Evolutionary conservation across 1,140 invertebrate genomes (phyloP).

Genomic region (Chlorops oryzae): DNA sequence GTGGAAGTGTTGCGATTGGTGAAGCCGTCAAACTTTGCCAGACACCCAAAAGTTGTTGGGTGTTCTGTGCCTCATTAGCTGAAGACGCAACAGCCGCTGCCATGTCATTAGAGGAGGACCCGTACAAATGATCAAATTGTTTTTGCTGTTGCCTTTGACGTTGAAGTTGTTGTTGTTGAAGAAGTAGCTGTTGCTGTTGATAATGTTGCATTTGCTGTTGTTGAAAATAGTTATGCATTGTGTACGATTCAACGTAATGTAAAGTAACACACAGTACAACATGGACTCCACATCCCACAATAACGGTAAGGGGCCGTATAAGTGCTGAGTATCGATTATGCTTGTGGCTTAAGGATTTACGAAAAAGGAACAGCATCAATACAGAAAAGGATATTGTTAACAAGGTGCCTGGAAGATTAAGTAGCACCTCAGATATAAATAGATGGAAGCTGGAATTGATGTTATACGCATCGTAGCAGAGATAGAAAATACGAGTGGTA

Average conservation of each 20-base stretch:
- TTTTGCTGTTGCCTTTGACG: conserved; percentile 9
- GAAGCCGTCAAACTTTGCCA: too few relatives aligned
- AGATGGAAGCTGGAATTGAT: conserved; percentile 68
- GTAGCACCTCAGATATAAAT: conserved; percentile 72
- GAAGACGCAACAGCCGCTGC: too few relatives aligned
- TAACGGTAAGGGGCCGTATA: conserved; percentile 66
- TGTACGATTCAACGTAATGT: conserved; percentile 64
- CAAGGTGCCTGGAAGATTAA: conserved; percentile 76
- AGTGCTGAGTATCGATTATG: conserved; percentile 60
- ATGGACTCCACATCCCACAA: conserved; percentile 66
- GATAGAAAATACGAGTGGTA: conserved; percentile 72
- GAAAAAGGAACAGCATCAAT: conserved; percentile 74
- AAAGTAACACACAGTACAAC: conserved; percentile 70
- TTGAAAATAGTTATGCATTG: conserved; percentile 30
- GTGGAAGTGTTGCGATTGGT: conserved; percentile 20
- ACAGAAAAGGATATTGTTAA: conserved; percentile 78
- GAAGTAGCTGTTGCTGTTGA: conserved; percentile 32
- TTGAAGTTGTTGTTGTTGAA: conserved; percentile 18
- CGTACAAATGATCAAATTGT: too few relatives aligned
- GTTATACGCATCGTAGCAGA: conserved; percentile 87
- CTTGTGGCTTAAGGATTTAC: conserved; percentile 62
- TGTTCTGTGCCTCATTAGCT: too few relatives aligned
- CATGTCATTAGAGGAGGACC: too few relatives aligned
- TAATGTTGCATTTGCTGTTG: conserved; percentile 21
- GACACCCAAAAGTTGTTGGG: too few relatives aligned